Conservation (phyloP, 2,797 vertebrate species). For the Acanthurus lineatus region DNA sequence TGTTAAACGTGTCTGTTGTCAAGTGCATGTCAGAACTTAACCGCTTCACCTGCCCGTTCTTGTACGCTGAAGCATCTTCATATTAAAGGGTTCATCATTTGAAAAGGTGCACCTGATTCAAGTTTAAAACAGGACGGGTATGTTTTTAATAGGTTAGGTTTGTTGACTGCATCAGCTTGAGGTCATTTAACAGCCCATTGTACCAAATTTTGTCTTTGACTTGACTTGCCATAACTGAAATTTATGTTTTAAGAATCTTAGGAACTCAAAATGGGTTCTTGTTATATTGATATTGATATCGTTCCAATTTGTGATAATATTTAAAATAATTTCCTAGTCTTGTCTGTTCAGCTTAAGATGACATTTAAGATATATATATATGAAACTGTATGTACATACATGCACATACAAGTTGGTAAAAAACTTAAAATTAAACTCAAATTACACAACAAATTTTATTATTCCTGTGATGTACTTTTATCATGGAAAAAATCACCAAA, state of each 20-base stretch:
- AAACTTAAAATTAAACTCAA: too few species aligned
- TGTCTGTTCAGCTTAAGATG: too few species aligned
- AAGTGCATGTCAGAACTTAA: constrained; percentile 49
- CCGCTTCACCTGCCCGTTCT: constrained; percentile 59
- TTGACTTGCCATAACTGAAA: neutral
- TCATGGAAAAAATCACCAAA: too few species aligned
- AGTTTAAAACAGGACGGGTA: neutral
- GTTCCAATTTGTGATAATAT: too few species aligned
- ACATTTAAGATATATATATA: too few species aligned
- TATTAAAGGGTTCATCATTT: constrained; percentile 23
- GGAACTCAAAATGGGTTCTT: too few species aligned
- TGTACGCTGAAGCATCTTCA: constrained; percentile 45
- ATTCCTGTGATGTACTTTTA: too few species aligned
- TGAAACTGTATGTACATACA: too few species aligned
- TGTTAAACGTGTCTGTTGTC: constrained; percentile 52
- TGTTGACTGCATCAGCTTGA: neutral
- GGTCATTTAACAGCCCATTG: neutral
- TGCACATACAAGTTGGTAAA: too few species aligned
- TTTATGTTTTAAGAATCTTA: neutral
- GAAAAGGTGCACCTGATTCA: constrained; percentile 9
- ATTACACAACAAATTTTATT: too few species aligned
- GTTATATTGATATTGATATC: too few species aligned
- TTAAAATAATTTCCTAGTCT: too few species aligned
- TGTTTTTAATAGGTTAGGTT: neutral
- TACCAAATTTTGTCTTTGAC: neutral